These are phyloP conservation scores for Microtus oregoni DNA, from an alignment of 2,113 vertebrate species.

Conservation along the genomic window DNA sequence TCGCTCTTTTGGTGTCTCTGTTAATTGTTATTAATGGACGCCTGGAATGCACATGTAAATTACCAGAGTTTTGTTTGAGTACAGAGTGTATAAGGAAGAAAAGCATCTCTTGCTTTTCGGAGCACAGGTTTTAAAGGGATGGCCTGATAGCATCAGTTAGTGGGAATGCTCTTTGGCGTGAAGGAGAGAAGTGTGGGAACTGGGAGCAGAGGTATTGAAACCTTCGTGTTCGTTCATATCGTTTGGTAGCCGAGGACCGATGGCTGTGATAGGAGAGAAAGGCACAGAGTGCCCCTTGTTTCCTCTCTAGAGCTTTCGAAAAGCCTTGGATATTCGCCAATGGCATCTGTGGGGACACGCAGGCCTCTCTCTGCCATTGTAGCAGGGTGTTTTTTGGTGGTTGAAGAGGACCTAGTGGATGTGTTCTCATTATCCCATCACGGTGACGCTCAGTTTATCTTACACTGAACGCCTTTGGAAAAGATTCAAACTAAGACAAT, in stretches of 20 bases:
- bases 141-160: neutral
- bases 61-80: constrained; percentile 7
- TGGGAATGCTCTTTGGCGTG: neutral
- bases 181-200: constrained; percentile 63
- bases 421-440: neutral
- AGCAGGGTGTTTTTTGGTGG: neutral
- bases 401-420: neutral
- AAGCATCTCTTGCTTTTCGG: neutral
- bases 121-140: constrained; percentile 44
- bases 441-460: neutral
- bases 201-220: neutral
- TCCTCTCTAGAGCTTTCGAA: neutral
- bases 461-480: neutral
- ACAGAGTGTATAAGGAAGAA: neutral
- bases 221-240: neutral
- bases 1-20: constrained; percentile 15
- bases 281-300: neutral
- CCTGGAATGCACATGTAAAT: neutral
- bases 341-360: neutral
- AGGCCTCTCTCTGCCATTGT: neutral
- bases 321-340: neutral
- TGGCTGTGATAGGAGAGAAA: neutral
- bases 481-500: neutral
- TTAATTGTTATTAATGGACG: constrained; percentile 45
- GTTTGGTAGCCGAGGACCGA: neutral